A percentile compares a stretch with the other conserved stretches of the same genome.
phyloP scores from a whole-genome alignment of 2,113 vertebrate species.

The Ibidorhyncha struthersii region DNA sequence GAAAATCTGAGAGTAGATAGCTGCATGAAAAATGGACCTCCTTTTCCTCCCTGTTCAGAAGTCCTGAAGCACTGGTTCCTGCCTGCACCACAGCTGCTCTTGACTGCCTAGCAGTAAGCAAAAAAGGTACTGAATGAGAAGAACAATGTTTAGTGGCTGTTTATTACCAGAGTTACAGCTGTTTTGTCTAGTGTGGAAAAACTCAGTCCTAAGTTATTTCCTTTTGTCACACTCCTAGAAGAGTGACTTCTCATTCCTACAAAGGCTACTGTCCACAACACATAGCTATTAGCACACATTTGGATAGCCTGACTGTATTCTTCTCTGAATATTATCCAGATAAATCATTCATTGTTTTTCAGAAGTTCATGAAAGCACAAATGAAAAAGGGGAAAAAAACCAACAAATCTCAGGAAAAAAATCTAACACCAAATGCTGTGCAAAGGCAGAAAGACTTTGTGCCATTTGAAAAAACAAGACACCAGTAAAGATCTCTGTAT shows the following conservation, averaged over 20 bases:
- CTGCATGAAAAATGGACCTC: neutral
- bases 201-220: neutral
- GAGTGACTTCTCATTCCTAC: neutral
- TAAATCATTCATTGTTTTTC: neutral
- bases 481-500: neutral
- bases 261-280: neutral
- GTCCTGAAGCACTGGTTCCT: neutral
- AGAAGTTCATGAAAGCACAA: neutral
- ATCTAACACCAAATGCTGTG: accelerated
- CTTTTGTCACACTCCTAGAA: neutral
- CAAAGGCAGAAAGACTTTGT: neutral
- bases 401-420: neutral
- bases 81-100: neutral
- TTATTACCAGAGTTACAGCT: neutral
- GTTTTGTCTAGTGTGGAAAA: neutral
- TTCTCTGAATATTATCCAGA: neutral
- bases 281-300: neutral
- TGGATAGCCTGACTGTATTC: neutral
- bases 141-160: neutral
- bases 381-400: accelerated
- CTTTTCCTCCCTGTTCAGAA: neutral
- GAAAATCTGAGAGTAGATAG: neutral
- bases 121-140: neutral
- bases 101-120: neutral
- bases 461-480: neutral